Conservation (phyloP, 2,888 invertebrate genomes). For the Malacosoma neustria region DNA sequence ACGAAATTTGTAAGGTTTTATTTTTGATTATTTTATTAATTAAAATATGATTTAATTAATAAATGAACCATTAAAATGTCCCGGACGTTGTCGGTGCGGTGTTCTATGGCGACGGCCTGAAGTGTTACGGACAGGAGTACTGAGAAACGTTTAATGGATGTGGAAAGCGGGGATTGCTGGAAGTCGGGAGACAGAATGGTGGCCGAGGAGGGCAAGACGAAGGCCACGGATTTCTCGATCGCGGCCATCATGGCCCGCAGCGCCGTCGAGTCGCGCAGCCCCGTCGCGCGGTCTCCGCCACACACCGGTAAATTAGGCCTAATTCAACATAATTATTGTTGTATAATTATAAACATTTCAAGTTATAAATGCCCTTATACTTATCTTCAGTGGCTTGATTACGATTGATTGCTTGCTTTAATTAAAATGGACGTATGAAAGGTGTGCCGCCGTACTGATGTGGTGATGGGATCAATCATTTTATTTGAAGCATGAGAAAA, state of each 20-base stretch:
- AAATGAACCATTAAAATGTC: slow-evolving; percentile 22
- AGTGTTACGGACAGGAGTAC: slow-evolving; percentile 28
- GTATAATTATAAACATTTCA: slow-evolving; percentile 16
- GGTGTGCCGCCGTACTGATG: background rate
- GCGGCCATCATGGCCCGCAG: slow-evolving; percentile 93
- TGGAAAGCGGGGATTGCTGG: slow-evolving; percentile 63
- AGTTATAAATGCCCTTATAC: slow-evolving; percentile 28
- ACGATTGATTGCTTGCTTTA: background rate
- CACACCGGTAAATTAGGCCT: slow-evolving; percentile 59
- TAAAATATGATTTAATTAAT: background rate
- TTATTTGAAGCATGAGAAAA: background rate
- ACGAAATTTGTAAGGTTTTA: background rate
- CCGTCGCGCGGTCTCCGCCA: slow-evolving; percentile 58
- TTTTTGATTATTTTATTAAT: background rate
- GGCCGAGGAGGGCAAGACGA: slow-evolving; percentile 63
- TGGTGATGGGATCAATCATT: background rate
- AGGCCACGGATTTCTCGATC: slow-evolving; percentile 95
- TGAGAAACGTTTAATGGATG: slow-evolving; percentile 63
- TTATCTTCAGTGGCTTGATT: background rate
- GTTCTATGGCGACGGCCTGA: slow-evolving; percentile 26
- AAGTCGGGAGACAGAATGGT: slow-evolving; percentile 58
- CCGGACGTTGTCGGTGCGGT: slow-evolving; percentile 49
- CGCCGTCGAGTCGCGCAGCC: slow-evolving; percentile 60
- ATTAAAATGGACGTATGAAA: background rate
- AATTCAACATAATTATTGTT: slow-evolving; percentile 13